A percentile compares a stretch with the other conserved stretches of the same genome.
Conservation (phyloP, 2,888 invertebrate genomes). For the Mayetiola destructor region DNA sequence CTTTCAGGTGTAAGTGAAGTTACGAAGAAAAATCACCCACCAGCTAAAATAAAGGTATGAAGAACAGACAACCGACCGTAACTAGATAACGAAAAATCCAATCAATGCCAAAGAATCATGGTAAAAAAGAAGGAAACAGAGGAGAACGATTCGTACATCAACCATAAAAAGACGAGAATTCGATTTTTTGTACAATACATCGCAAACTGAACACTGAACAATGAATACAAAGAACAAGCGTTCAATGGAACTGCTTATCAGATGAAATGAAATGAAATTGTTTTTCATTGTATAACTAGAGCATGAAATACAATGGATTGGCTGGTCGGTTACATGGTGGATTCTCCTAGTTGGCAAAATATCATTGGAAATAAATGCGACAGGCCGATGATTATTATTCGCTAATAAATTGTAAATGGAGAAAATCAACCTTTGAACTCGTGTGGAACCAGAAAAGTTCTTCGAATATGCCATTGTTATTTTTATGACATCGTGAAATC, state of each 20-base stretch:
- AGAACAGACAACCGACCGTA: constrained; percentile 7
- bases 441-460: background rate
- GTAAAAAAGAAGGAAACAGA: background rate
- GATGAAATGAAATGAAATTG: background rate
- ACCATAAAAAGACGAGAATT: background rate
- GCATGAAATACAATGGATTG: background rate
- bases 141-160: background rate
- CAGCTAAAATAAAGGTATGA: background rate
- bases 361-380: background rate
- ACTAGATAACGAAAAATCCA: constrained; percentile 8
- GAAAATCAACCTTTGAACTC: background rate
- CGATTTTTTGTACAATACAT: no score
- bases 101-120: background rate
- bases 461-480: background rate
- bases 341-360: background rate
- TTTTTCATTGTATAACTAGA: background rate
- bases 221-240: no score
- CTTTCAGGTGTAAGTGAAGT: background rate
- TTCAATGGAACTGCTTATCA: background rate
- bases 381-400: background rate
- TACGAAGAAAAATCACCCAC: background rate
- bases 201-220: no score
- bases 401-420: background rate
- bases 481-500: background rate
- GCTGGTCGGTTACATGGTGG: background rate